Evolutionary conservation across 2,888 invertebrate genomes (phyloP), one percentile per base, ranked within the genome.

Genomic region (Apamea sordens): DNA sequence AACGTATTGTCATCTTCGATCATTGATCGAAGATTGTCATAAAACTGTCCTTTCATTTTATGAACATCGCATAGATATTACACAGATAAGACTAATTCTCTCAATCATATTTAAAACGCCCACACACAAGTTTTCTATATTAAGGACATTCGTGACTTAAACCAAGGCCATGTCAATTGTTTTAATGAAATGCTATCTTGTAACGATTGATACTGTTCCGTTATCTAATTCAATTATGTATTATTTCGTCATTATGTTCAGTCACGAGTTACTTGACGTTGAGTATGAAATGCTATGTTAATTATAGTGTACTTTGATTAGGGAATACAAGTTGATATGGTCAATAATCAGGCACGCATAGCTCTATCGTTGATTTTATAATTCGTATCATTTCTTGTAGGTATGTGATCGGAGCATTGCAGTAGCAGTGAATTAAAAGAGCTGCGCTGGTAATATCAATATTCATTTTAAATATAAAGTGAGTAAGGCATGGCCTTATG

Each of bases 221-320:
- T 93, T 95, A 95, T 95, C 94, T 95, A 95, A 96, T 95, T 95
- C 94, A 95, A 95, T 96, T 95, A 95, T 93, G 90, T 93, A 92
- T 94, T 93, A 94, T 95, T 96, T 94, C 89, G 92, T 94, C 91
- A 95, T 94, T 91, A 87, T 47, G 67, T 74, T 70, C 73, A 92
- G 95, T 96, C 96, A 96, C 96, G 96, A 96, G 89, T 90, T 89
- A 86, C 82, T 89, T 89, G 92, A 93, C 91, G 92, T 93, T 85
- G 87, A 78, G 79, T 85, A 87, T 82, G 91, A 91, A 91, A 89
- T 89, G 92, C 92, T 89, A 93, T 91, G 93, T 90, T 92, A 95
- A 94, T 95, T 94, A 91, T 91, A 89, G 82, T 73, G 82, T 84
- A 77, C 79, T 83, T 87, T 89, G 87, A 88, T 89, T 82, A 84